A percentile compares a stretch with the other conserved stretches of the same genome.
These are phyloP conservation scores for Lasioglossum malachurum DNA, from an alignment of 2,888 invertebrate species.

Conservation along the genomic window DNA sequence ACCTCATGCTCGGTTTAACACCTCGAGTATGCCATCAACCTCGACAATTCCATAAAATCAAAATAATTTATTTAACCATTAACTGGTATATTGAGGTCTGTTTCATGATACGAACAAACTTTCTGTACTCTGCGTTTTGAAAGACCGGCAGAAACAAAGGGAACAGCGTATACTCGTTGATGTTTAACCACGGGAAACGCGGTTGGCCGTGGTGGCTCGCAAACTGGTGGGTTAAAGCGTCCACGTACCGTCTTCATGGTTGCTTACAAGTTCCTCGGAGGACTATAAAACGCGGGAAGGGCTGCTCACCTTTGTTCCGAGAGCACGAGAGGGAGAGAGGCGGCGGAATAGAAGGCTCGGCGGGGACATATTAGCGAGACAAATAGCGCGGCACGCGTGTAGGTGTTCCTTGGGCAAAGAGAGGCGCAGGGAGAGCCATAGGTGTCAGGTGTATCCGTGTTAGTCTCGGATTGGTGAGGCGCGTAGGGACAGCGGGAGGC, in stretches of 20 bases:
- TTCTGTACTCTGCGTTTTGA: no score
- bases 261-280: slow-evolving; percentile 13
- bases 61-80: not conserved
- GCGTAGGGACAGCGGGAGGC: slow-evolving; percentile 57
- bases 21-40: not conserved
- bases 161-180: not conserved
- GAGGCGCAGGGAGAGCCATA: slow-evolving; percentile 5
- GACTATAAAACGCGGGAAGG: slow-evolving; percentile 14
- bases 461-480: slow-evolving; percentile 54
- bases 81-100: no score
- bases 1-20: not conserved
- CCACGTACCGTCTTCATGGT: slow-evolving; percentile 15
- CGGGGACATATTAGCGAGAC: slow-evolving; percentile 79
- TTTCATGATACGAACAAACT: no score
- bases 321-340: not conserved
- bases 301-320: slow-evolving; percentile 20
- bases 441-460: slow-evolving; percentile 33
- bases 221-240: slow-evolving; percentile 4
- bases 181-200: not conserved
- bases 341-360: slow-evolving; percentile 22
- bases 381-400: slow-evolving; percentile 75
- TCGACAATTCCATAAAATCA: not conserved
- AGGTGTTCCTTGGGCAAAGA: slow-evolving; percentile 23
- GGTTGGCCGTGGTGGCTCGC: not conserved
- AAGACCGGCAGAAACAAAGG: not conserved